A percentile compares a stretch with the other conserved stretches of the same genome.
phyloP scores from a whole-genome alignment of 2,888 invertebrate genomes.

The Rotaria magnacalcarata region DNA sequence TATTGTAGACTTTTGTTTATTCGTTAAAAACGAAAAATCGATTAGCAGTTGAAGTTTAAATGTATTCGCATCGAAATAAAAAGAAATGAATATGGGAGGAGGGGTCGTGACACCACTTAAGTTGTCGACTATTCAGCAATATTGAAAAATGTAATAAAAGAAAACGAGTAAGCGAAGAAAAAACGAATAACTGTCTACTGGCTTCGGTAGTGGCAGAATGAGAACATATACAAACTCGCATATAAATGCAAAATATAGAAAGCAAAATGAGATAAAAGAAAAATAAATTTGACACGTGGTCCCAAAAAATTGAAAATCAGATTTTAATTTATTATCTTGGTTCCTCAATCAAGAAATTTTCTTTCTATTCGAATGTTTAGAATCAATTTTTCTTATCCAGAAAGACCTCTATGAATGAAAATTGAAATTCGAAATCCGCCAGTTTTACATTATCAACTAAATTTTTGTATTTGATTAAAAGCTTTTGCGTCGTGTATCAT shows the following conservation, averaged over 20 bases:
- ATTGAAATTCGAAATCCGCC: too few relatives aligned
- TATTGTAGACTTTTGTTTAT: background rate
- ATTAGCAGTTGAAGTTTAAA: background rate
- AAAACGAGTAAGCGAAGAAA: background rate
- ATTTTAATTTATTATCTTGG: too few relatives aligned
- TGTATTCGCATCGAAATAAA: too few relatives aligned
- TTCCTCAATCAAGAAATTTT: too few relatives aligned
- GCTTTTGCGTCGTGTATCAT: too few relatives aligned
- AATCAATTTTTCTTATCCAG: too few relatives aligned
- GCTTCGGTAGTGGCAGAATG: background rate
- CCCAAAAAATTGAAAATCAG: background rate
- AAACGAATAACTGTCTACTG: background rate
- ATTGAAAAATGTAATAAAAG: background rate
- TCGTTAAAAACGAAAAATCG: background rate
- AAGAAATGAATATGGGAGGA: background rate
- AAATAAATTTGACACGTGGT: background rate
- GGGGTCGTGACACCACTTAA: slow-evolving; percentile 14
- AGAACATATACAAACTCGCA: background rate
- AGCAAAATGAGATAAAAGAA: background rate
- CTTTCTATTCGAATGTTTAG: too few relatives aligned
- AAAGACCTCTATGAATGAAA: too few relatives aligned
- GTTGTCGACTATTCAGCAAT: background rate
- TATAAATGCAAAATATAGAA: background rate
- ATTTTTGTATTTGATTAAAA: too few relatives aligned
- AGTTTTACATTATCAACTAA: too few relatives aligned